These are phyloP conservation scores for Pilophorus perplexus DNA, from an alignment of 2,888 invertebrate genomes.

Conservation along the genomic window DNA sequence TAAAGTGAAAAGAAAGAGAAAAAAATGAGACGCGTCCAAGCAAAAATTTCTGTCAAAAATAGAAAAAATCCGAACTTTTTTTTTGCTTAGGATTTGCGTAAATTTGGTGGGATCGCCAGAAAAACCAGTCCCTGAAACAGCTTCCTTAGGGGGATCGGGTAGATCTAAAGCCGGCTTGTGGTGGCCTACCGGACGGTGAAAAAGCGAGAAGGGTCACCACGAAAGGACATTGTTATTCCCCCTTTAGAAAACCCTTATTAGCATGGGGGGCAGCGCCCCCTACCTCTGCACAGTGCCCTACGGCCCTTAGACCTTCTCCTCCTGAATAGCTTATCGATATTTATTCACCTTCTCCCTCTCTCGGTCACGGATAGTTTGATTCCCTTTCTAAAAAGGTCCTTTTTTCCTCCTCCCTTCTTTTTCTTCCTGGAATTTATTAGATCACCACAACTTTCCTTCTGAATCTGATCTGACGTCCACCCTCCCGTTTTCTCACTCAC, in stretches of 20 bases:
- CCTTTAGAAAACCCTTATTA: conserved; percentile 23
- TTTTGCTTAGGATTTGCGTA: too few relatives aligned
- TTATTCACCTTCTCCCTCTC: conserved; percentile 39
- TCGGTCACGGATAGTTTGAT: conserved; percentile 40
- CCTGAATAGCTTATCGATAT: conserved; percentile 44
- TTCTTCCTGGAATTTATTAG: conserved; percentile 30
- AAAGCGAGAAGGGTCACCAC: conserved; percentile 2
- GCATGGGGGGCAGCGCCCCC: too few relatives aligned
- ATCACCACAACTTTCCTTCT: conserved; percentile 22
- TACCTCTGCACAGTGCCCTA: conserved; percentile 21
- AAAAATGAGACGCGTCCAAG: too few relatives aligned
- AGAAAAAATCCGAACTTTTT: too few relatives aligned
- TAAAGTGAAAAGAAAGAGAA: too few relatives aligned
- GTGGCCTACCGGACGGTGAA: conserved; percentile 4
- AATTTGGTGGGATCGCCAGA: too few relatives aligned
- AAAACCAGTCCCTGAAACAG: too few relatives aligned
- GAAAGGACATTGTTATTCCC: conserved; percentile 32
- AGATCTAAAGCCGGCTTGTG: too few relatives aligned
- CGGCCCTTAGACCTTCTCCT: conserved; percentile 8
- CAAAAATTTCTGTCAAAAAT: too few relatives aligned
- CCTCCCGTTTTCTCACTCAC: too few relatives aligned
- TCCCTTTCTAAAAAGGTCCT: conserved; percentile 14
- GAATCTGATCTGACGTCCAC: conserved; percentile 31
- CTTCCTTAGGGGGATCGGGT: too few relatives aligned
- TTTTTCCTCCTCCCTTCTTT: not conserved